A percentile compares a stretch with the other conserved stretches of the same genome.
These are phyloP conservation scores for Drosophila aff. DNA, from an alignment of 1,140 invertebrate genomes.

Conservation along the genomic window DNA sequence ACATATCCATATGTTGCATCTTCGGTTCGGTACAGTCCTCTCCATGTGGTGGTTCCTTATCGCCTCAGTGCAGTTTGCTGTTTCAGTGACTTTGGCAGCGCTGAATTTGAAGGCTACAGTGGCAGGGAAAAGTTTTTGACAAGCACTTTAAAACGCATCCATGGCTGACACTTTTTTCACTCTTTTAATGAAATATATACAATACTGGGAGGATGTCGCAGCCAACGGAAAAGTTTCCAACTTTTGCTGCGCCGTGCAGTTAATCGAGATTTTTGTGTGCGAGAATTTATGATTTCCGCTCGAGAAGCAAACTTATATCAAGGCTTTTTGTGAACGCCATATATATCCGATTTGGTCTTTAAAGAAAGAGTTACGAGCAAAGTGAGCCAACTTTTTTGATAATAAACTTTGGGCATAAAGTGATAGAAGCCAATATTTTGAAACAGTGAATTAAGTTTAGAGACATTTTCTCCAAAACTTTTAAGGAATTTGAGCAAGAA, in stretches of 20 bases:
- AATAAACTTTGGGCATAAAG: constrained; percentile 15
- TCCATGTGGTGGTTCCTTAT: constrained; percentile 51
- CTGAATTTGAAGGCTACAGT: constrained; percentile 47
- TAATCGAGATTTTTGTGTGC: constrained; percentile 57
- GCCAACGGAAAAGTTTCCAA: constrained; percentile 57
- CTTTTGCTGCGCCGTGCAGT: constrained; percentile 53
- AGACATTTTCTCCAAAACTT: background rate
- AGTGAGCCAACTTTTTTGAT: constrained; percentile 12
- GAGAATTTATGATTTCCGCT: constrained; percentile 66
- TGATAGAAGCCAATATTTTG: background rate
- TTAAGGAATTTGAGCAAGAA: background rate
- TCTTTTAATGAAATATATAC: constrained; percentile 55
- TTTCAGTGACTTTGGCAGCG: constrained; percentile 8
- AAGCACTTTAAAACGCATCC: constrained; percentile 72
- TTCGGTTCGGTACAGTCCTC: background rate
- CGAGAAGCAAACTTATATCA: constrained; percentile 49
- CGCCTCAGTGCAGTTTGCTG: constrained; percentile 47
- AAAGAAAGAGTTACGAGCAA: constrained; percentile 30
- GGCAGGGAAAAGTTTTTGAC: constrained; percentile 67
- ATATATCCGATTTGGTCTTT: constrained; percentile 39
- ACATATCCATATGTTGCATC: constrained; percentile 19
- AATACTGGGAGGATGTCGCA: constrained; percentile 43
- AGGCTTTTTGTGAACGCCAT: constrained; percentile 26
- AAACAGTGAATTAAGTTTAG: background rate
- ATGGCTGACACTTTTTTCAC: constrained; percentile 48